Percentiles rank a stretch among this genome's conserved stretches.
Conservation (phyloP, 2,113 vertebrate genomes). For the Athene noctua region DNA sequence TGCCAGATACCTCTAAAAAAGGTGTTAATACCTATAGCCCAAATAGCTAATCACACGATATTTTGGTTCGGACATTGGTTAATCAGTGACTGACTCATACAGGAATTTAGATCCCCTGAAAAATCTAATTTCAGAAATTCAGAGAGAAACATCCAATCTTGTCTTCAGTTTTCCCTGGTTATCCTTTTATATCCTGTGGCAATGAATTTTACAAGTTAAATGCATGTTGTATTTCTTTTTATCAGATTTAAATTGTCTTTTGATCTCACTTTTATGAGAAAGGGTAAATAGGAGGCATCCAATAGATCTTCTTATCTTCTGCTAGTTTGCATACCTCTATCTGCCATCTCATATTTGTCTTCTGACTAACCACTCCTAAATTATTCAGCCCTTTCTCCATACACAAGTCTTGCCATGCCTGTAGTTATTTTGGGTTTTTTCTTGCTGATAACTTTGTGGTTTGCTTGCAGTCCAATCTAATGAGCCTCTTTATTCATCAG, state of each 20-base stretch:
- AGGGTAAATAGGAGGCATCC: conserved; percentile 25
- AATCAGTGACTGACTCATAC: background rate
- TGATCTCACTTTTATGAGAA: conserved; percentile 27
- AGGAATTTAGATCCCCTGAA: background rate
- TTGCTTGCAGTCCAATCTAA: background rate
- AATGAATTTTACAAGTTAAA: conserved; percentile 2
- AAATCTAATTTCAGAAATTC: background rate
- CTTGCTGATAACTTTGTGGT: background rate
- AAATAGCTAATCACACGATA: background rate
- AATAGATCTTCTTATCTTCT: background rate
- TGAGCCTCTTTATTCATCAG: background rate
- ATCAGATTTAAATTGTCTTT: conserved; percentile 25
- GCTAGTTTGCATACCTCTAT: conserved; percentile 3
- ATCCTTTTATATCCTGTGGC: background rate
- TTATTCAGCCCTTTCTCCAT: background rate
- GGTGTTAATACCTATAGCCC: background rate
- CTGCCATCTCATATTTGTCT: conserved; percentile 23
- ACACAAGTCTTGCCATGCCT: background rate
- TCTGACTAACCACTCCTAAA: conserved; percentile 22
- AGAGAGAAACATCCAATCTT: background rate
- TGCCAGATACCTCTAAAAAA: background rate
- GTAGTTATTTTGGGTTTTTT: background rate
- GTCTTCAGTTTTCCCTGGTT: background rate
- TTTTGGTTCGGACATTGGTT: background rate
- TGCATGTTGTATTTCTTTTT: background rate